Conservation (phyloP, 1,140 invertebrate species). For the Parapsyche elsis region DNA sequence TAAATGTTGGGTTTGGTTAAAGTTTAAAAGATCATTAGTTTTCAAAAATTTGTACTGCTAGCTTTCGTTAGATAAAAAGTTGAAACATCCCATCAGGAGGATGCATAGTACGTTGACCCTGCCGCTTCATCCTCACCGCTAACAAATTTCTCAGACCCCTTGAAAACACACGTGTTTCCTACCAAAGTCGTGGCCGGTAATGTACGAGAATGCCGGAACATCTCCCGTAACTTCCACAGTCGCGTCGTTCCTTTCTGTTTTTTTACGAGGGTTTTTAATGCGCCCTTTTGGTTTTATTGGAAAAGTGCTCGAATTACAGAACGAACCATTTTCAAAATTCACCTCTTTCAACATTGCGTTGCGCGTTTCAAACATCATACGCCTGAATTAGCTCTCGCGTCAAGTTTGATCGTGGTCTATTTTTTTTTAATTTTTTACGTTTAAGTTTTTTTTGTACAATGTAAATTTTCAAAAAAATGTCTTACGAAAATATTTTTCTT, state of each 20-base stretch:
- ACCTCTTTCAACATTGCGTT: neutral
- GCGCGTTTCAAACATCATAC: neutral
- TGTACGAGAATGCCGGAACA: constrained; percentile 31
- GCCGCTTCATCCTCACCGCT: constrained; percentile 7
- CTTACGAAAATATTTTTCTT: constrained; percentile 15
- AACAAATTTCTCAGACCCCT: constrained; percentile 33
- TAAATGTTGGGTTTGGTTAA: too few relatives aligned
- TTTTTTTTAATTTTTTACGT: constrained; percentile 1
- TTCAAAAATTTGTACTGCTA: too few relatives aligned
- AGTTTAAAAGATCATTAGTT: too few relatives aligned
- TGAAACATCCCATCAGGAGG: neutral
- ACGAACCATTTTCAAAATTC: neutral
- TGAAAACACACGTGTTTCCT: constrained; percentile 38
- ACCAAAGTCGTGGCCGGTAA: constrained; percentile 25
- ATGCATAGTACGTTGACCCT: constrained; percentile 21
- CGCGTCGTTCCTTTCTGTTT: neutral
- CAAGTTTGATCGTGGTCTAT: neutral
- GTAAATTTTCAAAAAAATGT: neutral
- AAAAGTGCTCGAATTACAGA: constrained; percentile 13
- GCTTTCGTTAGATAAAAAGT: neutral
- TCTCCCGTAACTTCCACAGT: constrained; percentile 22
- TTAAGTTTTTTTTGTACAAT: neutral
- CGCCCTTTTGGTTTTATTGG: constrained; percentile 27
- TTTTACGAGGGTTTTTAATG: constrained; percentile 21
- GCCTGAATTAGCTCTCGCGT: too few relatives aligned